Base-by-base conservation (phyloP, 2,888 invertebrate species). In the Drosophila nigritarsus region DNA sequence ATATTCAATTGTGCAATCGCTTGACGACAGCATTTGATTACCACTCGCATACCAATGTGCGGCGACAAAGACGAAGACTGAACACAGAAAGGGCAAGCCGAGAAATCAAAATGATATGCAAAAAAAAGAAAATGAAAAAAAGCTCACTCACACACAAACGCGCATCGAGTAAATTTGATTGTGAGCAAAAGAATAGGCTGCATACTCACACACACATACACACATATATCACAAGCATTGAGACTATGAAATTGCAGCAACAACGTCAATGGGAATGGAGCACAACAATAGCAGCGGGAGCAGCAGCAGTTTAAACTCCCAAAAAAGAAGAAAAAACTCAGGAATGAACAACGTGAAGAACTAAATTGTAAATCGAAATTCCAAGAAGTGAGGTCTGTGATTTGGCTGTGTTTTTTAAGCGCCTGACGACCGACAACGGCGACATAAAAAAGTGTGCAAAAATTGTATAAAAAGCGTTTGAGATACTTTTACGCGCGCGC, bases 301-400 rank as follows among this genome's bases (percentile, higher is more conserved):
- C 61, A 68, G 58, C 49, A 67, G 71, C 77, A 73, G 78, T 24
- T 70, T 65, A 77, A 81, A 78, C 65, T 68, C 40, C 61, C 45
- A 54, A 68, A 63, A 72, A 72, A 66, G 59, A 66, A 36, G 32
- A 45, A 59, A 55, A 61, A 69, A 68, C 2, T 2, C 24, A 45
- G 69, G 70, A 62, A 80, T 68, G 69, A 76, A 75, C 73, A 84
- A 82, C 72, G 75, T 82, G 73, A 81, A 89, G 78, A 87, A 75
- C 83, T 83, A 87, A 86, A 86, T 86, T 86, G 85, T 87, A 86
- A 86, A 89, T 87, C 90, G 89, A 87, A 87, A 90, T 87, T 87
- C 87, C 90, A 86, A 83, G 87, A 90, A 87, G 72, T 78, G 73
- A 68, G 87, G 80, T 83, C 73, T 77, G 60, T 79, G 83, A 81